These are phyloP conservation scores for Hestina assimilis DNA, from an alignment of 1,140 invertebrate species.

Conservation along the genomic window DNA sequence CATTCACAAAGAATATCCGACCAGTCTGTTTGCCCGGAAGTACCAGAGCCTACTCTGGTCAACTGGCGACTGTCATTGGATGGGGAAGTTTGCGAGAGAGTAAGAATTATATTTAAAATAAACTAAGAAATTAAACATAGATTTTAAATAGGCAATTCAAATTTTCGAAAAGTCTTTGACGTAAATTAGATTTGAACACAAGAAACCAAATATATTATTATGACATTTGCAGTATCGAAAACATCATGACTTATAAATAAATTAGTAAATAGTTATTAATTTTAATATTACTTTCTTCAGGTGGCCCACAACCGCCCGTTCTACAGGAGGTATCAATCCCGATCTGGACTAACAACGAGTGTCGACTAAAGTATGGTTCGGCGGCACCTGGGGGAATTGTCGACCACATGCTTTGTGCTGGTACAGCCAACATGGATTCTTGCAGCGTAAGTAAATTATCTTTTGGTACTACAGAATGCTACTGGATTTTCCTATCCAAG, in stretches of 20 bases:
- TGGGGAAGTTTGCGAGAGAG: slow-evolving; percentile 91
- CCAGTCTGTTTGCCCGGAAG: slow-evolving; percentile 90
- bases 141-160: not conserved
- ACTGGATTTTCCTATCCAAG: no score
- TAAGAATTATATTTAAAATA: slow-evolving; percentile 72
- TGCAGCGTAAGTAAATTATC: slow-evolving; percentile 86
- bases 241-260: no score
- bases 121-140: no score
- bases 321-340: slow-evolving; percentile 91
- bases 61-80: slow-evolving; percentile 88
- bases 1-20: slow-evolving; percentile 86
- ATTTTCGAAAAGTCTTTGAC: no score
- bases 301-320: slow-evolving; percentile 88
- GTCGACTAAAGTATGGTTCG: slow-evolving; percentile 88
- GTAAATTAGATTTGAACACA: no score
- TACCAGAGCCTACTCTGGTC: slow-evolving; percentile 81
- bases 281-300: slow-evolving; percentile 72
- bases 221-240: no score
- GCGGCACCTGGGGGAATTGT: slow-evolving; percentile 93
- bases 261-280: no score
- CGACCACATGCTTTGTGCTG: slow-evolving; percentile 92
- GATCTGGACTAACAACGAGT: slow-evolving; percentile 90
- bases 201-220: no score
- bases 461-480: no score
- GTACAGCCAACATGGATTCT: slow-evolving; percentile 89